phyloP scores from a whole-genome alignment of 2,888 invertebrate genomes.

The Cheilosia vulpina region DNA sequence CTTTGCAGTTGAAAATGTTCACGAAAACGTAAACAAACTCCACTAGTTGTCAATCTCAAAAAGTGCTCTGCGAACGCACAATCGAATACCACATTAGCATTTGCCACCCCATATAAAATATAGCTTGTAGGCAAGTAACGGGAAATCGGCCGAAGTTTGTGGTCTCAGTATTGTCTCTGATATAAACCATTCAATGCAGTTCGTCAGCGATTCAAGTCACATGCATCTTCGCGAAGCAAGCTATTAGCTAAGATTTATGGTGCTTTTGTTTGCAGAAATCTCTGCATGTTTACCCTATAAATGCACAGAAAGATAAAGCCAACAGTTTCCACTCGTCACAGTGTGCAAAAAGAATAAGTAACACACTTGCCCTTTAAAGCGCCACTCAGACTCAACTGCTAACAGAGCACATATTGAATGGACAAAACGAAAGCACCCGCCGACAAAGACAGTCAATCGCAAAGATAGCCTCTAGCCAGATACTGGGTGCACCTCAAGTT shows the following conservation, averaged over 20 bases:
- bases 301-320: slow-evolving; percentile 39
- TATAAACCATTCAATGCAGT: not conserved
- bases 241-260: slow-evolving; percentile 37
- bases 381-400: slow-evolving; percentile 11
- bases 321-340: slow-evolving; percentile 27
- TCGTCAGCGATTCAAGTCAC: slow-evolving; percentile 11
- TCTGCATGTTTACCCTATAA: slow-evolving; percentile 45
- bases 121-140: too few relatives aligned
- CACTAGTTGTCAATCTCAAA: too few relatives aligned
- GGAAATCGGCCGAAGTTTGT: too few relatives aligned
- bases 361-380: slow-evolving; percentile 13
- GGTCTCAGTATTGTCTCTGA: too few relatives aligned
- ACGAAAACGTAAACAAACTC: too few relatives aligned
- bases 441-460: slow-evolving; percentile 18
- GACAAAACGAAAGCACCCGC: not conserved
- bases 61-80: too few relatives aligned
- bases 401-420: not conserved
- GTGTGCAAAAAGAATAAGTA: slow-evolving; percentile 5
- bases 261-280: slow-evolving; percentile 16
- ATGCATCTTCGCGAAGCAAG: not conserved
- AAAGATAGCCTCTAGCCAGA: slow-evolving; percentile 20
- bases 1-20: too few relatives aligned
- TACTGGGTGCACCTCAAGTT: slow-evolving; percentile 5
- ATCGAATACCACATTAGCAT: too few relatives aligned
- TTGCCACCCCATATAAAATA: too few relatives aligned